A percentile compares a stretch with the other conserved stretches of the same genome.
Conservation (phyloP, 2,888 invertebrate species). For the Schrankia costaestrigalis region DNA sequence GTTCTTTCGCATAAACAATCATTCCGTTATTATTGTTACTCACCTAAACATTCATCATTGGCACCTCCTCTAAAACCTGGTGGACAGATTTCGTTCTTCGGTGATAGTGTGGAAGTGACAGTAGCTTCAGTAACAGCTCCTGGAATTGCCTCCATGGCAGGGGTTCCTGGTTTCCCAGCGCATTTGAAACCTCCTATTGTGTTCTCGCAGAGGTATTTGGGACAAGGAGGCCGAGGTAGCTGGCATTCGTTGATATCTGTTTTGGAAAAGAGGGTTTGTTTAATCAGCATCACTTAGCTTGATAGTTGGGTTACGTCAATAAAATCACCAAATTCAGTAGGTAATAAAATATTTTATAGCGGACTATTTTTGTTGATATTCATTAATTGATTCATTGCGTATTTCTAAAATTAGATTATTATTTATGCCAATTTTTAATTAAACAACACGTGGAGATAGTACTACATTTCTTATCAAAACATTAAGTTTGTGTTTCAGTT, state of each 20-base stretch:
- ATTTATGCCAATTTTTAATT: too few relatives aligned
- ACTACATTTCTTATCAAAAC: too few relatives aligned
- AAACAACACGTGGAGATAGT: too few relatives aligned
- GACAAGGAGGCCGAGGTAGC: slow-evolving; percentile 67
- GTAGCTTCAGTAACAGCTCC: slow-evolving; percentile 41
- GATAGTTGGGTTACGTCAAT: too few relatives aligned
- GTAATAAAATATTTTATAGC: too few relatives aligned
- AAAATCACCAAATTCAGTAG: too few relatives aligned
- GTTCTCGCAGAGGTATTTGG: slow-evolving; percentile 74
- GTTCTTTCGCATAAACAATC: not conserved
- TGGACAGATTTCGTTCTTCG: slow-evolving; percentile 74
- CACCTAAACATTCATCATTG: slow-evolving; percentile 76
- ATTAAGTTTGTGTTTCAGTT: too few relatives aligned
- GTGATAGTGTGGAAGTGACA: slow-evolving; percentile 20
- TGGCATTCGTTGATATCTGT: slow-evolving; percentile 94
- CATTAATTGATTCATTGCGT: too few relatives aligned
- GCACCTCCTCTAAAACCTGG: slow-evolving; percentile 78
- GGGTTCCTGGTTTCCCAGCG: slow-evolving; percentile 67
- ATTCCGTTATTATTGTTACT: slow-evolving; percentile 18
- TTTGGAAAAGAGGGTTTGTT: too few relatives aligned
- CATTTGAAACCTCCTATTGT: slow-evolving; percentile 76
- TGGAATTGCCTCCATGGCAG: slow-evolving; percentile 47
- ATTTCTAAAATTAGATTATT: too few relatives aligned
- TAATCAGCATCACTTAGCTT: too few relatives aligned
- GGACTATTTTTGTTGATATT: too few relatives aligned